Evolutionary conservation across 2,888 invertebrate species (phyloP).

Genomic region (Taenaris catops): DNA sequence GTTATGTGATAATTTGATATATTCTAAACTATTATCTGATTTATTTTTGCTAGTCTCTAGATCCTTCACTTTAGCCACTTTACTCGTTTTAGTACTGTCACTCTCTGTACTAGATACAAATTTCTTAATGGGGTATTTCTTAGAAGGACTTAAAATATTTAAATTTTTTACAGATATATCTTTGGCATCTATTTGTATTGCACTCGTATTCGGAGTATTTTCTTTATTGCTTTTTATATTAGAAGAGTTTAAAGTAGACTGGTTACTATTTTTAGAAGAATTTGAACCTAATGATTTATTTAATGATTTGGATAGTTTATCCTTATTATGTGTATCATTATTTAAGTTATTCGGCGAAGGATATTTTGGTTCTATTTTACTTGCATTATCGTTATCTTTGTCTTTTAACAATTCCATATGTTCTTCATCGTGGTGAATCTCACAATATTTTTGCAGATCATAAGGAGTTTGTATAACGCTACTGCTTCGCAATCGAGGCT

Average conservation of each 20-base stretch:
- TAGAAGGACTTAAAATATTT: slow-evolving; percentile 68
- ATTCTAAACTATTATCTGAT: slow-evolving; percentile 67
- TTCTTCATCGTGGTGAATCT: slow-evolving; percentile 69
- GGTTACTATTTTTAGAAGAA: slow-evolving; percentile 36
- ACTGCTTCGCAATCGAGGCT: slow-evolving; percentile 64
- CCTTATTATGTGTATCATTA: slow-evolving; percentile 41
- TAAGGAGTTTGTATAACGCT: slow-evolving; percentile 75
- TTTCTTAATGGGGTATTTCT: slow-evolving; percentile 69
- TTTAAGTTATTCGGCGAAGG: slow-evolving; percentile 51
- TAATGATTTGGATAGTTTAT: slow-evolving; percentile 37
- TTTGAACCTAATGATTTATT: slow-evolving; percentile 35
- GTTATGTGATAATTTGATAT: slow-evolving; percentile 61
- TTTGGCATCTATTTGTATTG: slow-evolving; percentile 72
- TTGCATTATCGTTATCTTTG: slow-evolving; percentile 38
- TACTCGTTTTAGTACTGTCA: slow-evolving; percentile 57
- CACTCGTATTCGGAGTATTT: slow-evolving; percentile 54
- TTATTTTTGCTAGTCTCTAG: slow-evolving; percentile 65
- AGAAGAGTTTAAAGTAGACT: slow-evolving; percentile 39
- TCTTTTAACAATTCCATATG: slow-evolving; percentile 64
- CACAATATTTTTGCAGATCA: slow-evolving; percentile 71
- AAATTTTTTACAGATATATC: slow-evolving; percentile 61
- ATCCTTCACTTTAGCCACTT: slow-evolving; percentile 70
- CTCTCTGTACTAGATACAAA: slow-evolving; percentile 61
- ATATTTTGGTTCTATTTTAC: slow-evolving; percentile 45
- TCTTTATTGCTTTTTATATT: slow-evolving; percentile 49